Base-by-base conservation (phyloP, 2,797 vertebrate species). In the Euphonia xanthogaster region DNA sequence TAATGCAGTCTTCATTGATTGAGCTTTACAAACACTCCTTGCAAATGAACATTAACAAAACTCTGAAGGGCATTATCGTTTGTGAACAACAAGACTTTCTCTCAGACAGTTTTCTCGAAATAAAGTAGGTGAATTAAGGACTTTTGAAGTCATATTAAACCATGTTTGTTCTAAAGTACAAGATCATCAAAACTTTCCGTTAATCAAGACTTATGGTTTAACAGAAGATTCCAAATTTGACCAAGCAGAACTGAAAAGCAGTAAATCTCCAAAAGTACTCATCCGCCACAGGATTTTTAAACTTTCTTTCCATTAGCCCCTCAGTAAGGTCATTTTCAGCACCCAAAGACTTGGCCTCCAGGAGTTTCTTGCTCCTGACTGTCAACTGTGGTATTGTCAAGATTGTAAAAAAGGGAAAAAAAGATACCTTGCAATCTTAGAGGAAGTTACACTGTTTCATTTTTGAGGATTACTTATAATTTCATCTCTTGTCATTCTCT, bases 11-110 rank as follows among this genome's bases (percentile, higher is more conserved):
- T 60, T 66, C 3, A 1, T 10, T 63, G 58, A 71, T 3, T 78
- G 71, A 50, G 65, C 27, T 91, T 75, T 42, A 33, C 25, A 33
- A 77, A 74, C n/a, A 14, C 27, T 71, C 35, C 55, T 79, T 62
- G 18, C 16, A 62, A 82, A 66, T 16, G 22, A 87, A 66, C 47
- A 40, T 25, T 50, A 75, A 21, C 18, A 35, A 70, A 88, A 65
- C 23, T 48, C 25, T 24, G n/a, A 71, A 61, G 21, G 14, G 1
- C 16, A 22, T 35, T 68, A 48, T 7, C 0, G 0, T 57, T 45
- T 78, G 18, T 53, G 30, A 93, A n/a, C 28, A 40, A 6, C 42
- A 77, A 78, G 19, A 20, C 15, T 8, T 63, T 40, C 28, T 8
- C 19, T 57, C 35, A 76, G 40, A 35, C 28, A 60, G 30, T 22